phyloP scores from a whole-genome alignment of 2,797 vertebrate species.

The Oreonectes daqikongensis region DNA sequence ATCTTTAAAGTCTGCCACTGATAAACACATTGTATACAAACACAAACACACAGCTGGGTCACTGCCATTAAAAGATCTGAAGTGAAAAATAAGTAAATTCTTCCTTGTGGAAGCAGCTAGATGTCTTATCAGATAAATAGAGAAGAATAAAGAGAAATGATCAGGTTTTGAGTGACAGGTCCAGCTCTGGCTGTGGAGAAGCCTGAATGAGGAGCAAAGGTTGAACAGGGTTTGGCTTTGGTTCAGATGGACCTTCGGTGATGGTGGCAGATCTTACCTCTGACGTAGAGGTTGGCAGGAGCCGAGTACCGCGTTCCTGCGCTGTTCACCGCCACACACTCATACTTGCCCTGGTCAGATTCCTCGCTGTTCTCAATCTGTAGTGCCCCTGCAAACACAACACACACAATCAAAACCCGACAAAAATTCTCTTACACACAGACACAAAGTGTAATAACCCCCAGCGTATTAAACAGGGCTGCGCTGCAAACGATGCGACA shows the following conservation, averaged over 20 bases:
- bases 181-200: background rate
- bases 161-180: background rate
- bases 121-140: background rate
- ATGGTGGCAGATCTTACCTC: conserved; percentile 84
- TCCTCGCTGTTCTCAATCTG: conserved; percentile 98
- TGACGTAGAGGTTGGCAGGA: conserved; percentile 95
- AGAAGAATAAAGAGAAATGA: background rate
- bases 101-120: background rate
- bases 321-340: conserved; percentile 95
- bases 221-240: conserved; percentile 7
- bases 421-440: conserved; percentile 7
- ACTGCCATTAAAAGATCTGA: background rate
- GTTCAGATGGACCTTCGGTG: background rate
- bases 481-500: conserved; percentile 2
- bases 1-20: background rate
- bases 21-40: background rate
- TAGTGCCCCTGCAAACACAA: conserved; percentile 84
- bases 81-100: background rate
- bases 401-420: conserved; percentile 26
- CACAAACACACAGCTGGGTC: background rate
- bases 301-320: conserved; percentile 96
- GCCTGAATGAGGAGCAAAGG: conserved; percentile 15
- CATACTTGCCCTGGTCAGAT: conserved; percentile 98
- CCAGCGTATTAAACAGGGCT: conserved; percentile 1
- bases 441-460: conserved; percentile 31